These are phyloP conservation scores for Yponomeuta plumbellus DNA, from an alignment of 2,888 invertebrate species.

Conservation along the genomic window DNA sequence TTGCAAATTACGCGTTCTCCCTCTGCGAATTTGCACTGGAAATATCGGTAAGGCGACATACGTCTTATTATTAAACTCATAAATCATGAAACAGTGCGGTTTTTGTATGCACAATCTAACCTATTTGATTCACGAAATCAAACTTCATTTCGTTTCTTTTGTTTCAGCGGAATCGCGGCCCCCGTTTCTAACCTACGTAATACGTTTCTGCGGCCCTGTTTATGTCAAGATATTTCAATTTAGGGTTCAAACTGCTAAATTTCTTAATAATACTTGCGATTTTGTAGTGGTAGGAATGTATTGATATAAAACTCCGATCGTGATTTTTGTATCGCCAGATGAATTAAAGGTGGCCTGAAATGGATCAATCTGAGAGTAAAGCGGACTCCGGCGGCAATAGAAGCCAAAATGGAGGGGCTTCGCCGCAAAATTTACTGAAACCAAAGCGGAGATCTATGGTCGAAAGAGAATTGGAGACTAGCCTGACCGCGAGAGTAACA, in stretches of 20 bases:
- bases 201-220: constrained; percentile 32
- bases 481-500: constrained; percentile 55
- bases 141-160: constrained; percentile 73
- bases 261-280: neutral
- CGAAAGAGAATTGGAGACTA: constrained; percentile 65
- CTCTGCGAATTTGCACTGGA: constrained; percentile 33
- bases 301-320: neutral
- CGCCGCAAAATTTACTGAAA: constrained; percentile 30
- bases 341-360: constrained; percentile 2
- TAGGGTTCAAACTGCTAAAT: neutral
- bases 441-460: constrained; percentile 62
- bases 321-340: neutral
- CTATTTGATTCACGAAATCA: constrained; percentile 48
- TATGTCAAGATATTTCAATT: constrained; percentile 25
- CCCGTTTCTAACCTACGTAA: constrained; percentile 32
- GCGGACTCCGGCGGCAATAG: neutral
- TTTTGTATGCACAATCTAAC: constrained; percentile 53
- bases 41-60: constrained; percentile 37
- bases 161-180: constrained; percentile 51
- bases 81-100: constrained; percentile 31
- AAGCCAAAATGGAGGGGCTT: neutral
- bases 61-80: constrained; percentile 42
- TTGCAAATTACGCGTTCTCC: constrained; percentile 42
- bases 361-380: constrained; percentile 11
- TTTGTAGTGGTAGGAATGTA: neutral